These are phyloP conservation scores for Ctenopoma multispine DNA, from an alignment of 2,797 vertebrate genomes.

Conservation along the genomic window DNA sequence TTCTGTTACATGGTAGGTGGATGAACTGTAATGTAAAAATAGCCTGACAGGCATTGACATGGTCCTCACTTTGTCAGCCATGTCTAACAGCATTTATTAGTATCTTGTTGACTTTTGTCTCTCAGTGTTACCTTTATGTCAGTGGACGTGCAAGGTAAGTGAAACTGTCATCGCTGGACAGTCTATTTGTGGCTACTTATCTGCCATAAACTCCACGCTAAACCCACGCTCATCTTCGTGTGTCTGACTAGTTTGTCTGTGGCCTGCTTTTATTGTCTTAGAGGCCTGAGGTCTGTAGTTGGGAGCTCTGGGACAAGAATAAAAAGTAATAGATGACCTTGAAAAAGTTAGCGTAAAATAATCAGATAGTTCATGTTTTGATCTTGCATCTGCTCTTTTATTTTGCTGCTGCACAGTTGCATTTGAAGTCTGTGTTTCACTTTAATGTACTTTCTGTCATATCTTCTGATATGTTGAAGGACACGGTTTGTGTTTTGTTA, in stretches of 20 bases:
- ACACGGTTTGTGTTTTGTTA: no score
- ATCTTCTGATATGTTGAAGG: constrained; percentile 13
- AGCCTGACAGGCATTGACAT: constrained; percentile 56
- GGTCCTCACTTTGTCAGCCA: constrained; percentile 63
- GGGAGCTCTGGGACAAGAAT: constrained; percentile 42
- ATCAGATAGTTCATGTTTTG: constrained; percentile 10
- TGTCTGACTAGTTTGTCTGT: constrained; percentile 62
- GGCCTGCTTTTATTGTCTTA: constrained; percentile 66
- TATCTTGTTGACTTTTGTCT: constrained; percentile 76
- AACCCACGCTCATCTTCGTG: constrained; percentile 40
- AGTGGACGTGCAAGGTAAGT: constrained; percentile 74
- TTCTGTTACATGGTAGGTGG: constrained; percentile 50
- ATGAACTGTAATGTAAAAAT: constrained; percentile 44
- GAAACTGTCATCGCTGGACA: constrained; percentile 63
- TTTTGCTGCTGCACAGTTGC: constrained; percentile 41
- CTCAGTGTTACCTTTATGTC: constrained; percentile 65
- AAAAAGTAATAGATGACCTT: constrained; percentile 41
- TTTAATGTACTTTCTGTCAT: constrained; percentile 44
- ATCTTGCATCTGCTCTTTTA: constrained; percentile 23
- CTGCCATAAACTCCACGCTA: constrained; percentile 43
- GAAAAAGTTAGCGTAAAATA: constrained; percentile 35
- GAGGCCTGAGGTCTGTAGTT: constrained; percentile 37
- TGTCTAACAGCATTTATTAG: constrained; percentile 76
- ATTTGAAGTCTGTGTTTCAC: constrained; percentile 55
- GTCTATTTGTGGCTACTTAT: constrained; percentile 60